A percentile compares a stretch with the other conserved stretches of the same genome.
These are phyloP conservation scores for Marcusenius ussheri DNA, from an alignment of 2,113 vertebrate species.

Conservation along the genomic window DNA sequence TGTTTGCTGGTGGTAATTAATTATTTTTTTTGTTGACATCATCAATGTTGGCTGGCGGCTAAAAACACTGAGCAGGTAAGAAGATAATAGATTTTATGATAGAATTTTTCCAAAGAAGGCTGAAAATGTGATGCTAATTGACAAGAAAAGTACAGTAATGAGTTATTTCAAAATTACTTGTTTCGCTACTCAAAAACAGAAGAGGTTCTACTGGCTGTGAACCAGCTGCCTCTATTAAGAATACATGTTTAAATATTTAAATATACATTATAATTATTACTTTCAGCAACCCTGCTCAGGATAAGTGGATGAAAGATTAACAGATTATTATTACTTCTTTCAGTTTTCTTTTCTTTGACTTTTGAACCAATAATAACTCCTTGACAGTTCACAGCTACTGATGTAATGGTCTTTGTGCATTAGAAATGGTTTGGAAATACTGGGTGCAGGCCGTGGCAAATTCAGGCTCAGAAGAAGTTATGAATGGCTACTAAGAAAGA, in stretches of 20 bases:
- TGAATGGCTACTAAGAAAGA: slow-evolving; percentile 34
- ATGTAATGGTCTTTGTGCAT: neutral
- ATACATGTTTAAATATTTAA: neutral
- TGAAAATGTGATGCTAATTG: neutral
- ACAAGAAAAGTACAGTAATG: neutral
- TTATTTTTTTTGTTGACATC: neutral
- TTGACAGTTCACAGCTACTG: neutral
- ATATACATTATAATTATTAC: neutral
- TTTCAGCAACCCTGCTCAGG: neutral
- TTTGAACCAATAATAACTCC: neutral
- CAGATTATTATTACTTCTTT: neutral
- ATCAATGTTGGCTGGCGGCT: neutral
- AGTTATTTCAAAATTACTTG: neutral
- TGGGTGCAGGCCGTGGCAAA: neutral
- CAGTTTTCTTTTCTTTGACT: neutral
- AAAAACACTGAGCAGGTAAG: neutral
- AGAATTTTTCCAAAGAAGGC: neutral
- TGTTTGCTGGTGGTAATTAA: neutral
- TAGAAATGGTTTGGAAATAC: neutral
- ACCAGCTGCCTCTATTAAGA: neutral
- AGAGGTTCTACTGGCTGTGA: neutral
- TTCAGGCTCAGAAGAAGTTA: neutral
- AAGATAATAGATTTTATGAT: neutral
- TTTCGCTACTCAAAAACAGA: neutral
- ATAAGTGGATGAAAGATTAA: neutral